These are phyloP conservation scores for Agrypnia vestita DNA, from an alignment of 1,140 invertebrate species.

Conservation along the genomic window DNA sequence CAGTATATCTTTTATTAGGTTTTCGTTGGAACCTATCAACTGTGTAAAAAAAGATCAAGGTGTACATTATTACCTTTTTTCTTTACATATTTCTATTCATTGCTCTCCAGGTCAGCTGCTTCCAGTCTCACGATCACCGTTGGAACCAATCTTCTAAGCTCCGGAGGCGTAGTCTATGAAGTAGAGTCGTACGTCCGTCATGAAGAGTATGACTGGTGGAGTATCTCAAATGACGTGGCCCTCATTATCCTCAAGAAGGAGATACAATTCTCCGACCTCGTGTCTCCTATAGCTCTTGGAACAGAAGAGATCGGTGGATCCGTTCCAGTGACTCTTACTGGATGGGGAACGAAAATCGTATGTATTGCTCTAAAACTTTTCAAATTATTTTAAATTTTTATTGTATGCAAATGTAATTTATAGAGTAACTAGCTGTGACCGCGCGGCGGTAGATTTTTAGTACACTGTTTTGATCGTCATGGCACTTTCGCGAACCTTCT, in stretches of 20 bases:
- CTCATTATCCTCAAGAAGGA: conserved; percentile 34
- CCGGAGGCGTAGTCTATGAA: conserved; percentile 65
- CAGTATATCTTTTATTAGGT: no score
- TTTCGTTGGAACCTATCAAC: no score
- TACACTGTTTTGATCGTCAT: no score
- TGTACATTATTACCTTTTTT: no score
- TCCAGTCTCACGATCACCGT: not conserved
- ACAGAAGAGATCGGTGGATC: conserved; percentile 46
- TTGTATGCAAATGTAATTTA: no score
- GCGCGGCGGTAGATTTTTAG: no score
- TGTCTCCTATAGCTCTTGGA: conserved; percentile 24
- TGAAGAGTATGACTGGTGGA: conserved; percentile 63
- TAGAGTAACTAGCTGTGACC: no score
- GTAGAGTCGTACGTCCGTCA: conserved; percentile 63
- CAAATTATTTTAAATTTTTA: conserved; percentile 8
- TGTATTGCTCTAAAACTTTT: conserved; percentile 44
- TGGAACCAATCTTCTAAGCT: conserved; percentile 66
- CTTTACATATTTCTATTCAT: no score
- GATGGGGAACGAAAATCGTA: conserved; percentile 73
- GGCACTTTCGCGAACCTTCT: no score
- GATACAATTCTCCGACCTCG: conserved; percentile 14
- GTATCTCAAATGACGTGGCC: conserved; percentile 43
- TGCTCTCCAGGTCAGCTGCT: conserved; percentile 55
- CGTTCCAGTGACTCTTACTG: conserved; percentile 70
- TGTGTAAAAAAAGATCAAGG: no score